These are phyloP conservation scores for Plebejus anna DNA, from an alignment of 2,888 invertebrate species.

Conservation along the genomic window DNA sequence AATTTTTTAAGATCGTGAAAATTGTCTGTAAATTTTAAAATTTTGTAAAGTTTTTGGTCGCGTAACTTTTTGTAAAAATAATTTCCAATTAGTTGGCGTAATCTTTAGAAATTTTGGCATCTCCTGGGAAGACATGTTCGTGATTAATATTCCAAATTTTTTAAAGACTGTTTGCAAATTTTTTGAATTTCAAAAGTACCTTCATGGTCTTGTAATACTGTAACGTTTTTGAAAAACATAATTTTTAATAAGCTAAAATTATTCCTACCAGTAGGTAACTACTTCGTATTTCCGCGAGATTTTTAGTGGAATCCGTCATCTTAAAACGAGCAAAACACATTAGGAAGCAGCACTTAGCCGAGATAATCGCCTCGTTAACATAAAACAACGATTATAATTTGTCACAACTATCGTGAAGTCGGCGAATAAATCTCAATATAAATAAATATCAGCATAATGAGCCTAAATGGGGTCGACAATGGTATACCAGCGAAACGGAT, in stretches of 20 bases:
- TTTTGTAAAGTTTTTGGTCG: background rate
- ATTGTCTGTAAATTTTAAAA: background rate
- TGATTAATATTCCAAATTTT: background rate
- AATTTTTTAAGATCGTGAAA: background rate
- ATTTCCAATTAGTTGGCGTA: background rate
- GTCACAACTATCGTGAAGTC: constrained; percentile 8
- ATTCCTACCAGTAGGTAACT: background rate
- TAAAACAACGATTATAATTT: constrained; percentile 25
- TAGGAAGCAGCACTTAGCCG: background rate
- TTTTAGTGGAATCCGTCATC: background rate
- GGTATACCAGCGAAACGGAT: constrained; percentile 30
- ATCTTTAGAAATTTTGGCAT: background rate
- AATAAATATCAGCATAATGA: constrained; percentile 34
- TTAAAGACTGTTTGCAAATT: too few species aligned
- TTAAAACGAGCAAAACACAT: constrained; percentile 7
- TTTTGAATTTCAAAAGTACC: too few species aligned
- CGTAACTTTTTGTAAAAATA: background rate
- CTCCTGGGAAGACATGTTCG: background rate
- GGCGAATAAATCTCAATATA: constrained; percentile 23
- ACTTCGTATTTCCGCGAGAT: background rate
- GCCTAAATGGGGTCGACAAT: constrained; percentile 34
- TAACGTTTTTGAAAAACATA: background rate
- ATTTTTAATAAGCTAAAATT: background rate
- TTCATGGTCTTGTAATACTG: too few species aligned
- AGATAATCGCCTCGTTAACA: constrained; percentile 11